Base-by-base conservation (phyloP, 30 jellyfish, hydroid and myxozoan species). In the Nemopilema nomurai region DNA sequence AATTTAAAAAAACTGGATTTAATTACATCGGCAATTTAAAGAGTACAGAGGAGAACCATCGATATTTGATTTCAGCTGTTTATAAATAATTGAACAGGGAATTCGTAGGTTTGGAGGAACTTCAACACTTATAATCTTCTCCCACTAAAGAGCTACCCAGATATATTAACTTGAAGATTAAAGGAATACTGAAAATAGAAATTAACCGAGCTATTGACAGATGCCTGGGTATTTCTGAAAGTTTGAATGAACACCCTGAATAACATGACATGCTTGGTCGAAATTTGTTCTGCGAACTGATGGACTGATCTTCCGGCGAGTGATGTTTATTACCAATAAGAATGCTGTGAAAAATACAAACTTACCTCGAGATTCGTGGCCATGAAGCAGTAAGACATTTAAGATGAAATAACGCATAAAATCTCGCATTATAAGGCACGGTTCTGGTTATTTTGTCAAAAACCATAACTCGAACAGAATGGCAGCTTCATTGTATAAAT, bases 401-500 rank as follows among this genome's bases (percentile, higher is more conserved):
- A 41, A 41, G 13, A 41, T 41, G 57, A 73, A 67, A 73, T 13
- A 29, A 73, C 19, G n/a, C 69, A 73, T 1, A 22, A 31, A 67
- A 73, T 73, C 33, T 73, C 69, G 50, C 83, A 73, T 73, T 16
- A 73, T 73, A 73, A 70, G 24, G 21, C 25, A 26, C 20, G 24
- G 22, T 1, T 29, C 19, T 32, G 25, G 27, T 29, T 18, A 18
- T n/a, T 8, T 49, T 18, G 24, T 73, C 49, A 73, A 73, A 64
- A 41, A 73, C 22, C 83, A 73, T 73, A 51, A 73, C 83, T 73
- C 41, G 51, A 73, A 23, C 83, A 9, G 66, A 33, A 32, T 9
- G 71, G 71, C 69, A 73, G 69, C 50, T 66, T 30, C 83, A 73
- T 73, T 73, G 83, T 73, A 73, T 73, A 73, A 73, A 73, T 73